Base-by-base conservation (phyloP, 2,113 vertebrate genomes). In the Candoia aspera region DNA sequence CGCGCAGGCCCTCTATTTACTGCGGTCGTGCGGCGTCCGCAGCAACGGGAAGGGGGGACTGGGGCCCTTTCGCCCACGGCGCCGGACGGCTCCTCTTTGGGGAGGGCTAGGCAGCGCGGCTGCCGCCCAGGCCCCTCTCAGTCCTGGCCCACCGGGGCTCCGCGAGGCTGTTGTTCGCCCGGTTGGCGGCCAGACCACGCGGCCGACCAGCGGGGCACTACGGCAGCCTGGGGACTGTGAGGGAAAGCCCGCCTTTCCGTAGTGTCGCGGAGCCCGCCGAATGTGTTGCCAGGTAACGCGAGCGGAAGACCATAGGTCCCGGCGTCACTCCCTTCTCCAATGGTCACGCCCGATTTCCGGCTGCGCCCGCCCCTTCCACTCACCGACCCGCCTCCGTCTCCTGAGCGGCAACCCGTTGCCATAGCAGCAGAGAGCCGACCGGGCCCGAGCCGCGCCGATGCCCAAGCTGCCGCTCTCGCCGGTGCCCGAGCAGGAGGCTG, bases 401-500 rank as follows among this genome's bases (percentile, higher is more conserved):
- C 33, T 24, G 6, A 0, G 3, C 8, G 6, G 26, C 46, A 73
- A 19, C 73, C 59, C 29, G 91, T 92, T 84, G 91, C 87, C 46
- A 89, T 84, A 68, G 87, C n/a, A 89, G 73, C 91, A 29, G 1
- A 13, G 8, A 1, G 17, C 19, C 1, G 19, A 4, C 24, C 1
- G 10, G 21, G 42, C 46, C 21, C 10, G 4, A 89, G 64, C 86
- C 19, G 55, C 11, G 26, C 55, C 1, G 57, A 92, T 89, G 91
- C 91, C 73, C 57, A 85, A 84, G 58, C 58, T 19, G 73, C 68
- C 23, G 4, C 86, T 92, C 5, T 92, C 91, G 24, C 91, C 91
- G 3, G 91, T 92, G 73, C 91, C 57, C 19, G 91, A 92, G 73
- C 91, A 89, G 87, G 91, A 92, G 87, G 17, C 46, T 12, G 91